These are phyloP conservation scores for Conus ventricosus DNA, from an alignment of 1,140 invertebrate species.

Conservation along the genomic window DNA sequence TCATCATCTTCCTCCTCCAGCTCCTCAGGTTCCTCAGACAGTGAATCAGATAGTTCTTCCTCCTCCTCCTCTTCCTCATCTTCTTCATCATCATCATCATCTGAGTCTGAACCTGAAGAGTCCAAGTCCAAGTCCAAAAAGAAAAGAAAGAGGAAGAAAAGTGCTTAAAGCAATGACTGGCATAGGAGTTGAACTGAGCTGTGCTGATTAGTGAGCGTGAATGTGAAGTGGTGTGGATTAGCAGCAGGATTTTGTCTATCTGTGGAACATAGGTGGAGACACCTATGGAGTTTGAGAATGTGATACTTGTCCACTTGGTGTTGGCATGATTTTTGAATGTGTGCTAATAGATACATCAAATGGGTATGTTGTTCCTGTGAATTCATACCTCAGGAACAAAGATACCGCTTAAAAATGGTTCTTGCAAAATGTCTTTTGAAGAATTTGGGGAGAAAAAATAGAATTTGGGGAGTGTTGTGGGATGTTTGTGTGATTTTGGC, in stretches of 20 bases:
- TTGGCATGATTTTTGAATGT: too few species aligned
- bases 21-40: neutral
- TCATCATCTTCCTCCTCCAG: neutral
- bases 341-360: too few species aligned
- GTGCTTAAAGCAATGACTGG: neutral
- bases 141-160: conserved; percentile 12
- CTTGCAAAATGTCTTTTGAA: too few species aligned
- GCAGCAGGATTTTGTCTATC: neutral
- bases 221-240: neutral
- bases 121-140: conserved; percentile 21
- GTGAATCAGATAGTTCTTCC: conserved; percentile 11
- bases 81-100: conserved; percentile 47
- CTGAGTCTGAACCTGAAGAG: conserved; percentile 28
- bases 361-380: too few species aligned
- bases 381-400: too few species aligned
- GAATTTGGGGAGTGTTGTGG: too few species aligned
- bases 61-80: conserved; percentile 42
- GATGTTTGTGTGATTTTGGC: too few species aligned
- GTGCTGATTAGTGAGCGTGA: neutral
- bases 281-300: too few species aligned
- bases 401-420: too few species aligned
- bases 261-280: too few species aligned
- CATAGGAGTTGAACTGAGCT: neutral
- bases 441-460: too few species aligned
- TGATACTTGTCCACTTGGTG: too few species aligned